Evolutionary conservation across 1,140 invertebrate genomes (phyloP).

Genomic region (Leptonema lineaticorne): DNA sequence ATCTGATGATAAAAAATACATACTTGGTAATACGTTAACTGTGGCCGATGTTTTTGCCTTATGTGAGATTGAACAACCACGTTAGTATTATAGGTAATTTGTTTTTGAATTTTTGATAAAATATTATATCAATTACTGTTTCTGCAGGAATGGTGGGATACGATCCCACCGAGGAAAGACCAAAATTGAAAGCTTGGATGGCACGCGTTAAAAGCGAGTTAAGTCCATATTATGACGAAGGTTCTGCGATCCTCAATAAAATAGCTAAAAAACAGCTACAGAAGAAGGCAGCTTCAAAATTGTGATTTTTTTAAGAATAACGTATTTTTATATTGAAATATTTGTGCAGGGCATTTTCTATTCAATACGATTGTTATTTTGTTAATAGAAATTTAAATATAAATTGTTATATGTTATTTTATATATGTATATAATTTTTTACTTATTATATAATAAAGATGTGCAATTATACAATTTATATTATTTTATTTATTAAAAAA

Average conservation of each 20-base stretch:
- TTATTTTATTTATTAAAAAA: too few species aligned
- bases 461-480: too few species aligned
- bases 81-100: constrained; percentile 51
- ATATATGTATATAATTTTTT: too few species aligned
- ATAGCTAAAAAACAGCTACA: constrained; percentile 35
- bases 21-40: constrained; percentile 64
- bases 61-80: constrained; percentile 82
- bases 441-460: too few species aligned
- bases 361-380: too few species aligned
- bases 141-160: constrained; percentile 62
- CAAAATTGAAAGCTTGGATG: constrained; percentile 64
- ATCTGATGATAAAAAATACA: constrained; percentile 59
- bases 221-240: constrained; percentile 68
- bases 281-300: constrained; percentile 4
- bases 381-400: too few species aligned
- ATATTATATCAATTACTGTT: too few species aligned
- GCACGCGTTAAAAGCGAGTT: constrained; percentile 60
- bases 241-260: constrained; percentile 57
- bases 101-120: neutral
- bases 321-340: too few species aligned
- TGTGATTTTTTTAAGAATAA: too few species aligned
- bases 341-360: too few species aligned
- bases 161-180: constrained; percentile 60
- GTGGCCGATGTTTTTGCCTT: constrained; percentile 79
- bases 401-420: too few species aligned